Evolutionary conservation across 2,797 vertebrate genomes (phyloP).

Genomic region (Coreius guichenoti): DNA sequence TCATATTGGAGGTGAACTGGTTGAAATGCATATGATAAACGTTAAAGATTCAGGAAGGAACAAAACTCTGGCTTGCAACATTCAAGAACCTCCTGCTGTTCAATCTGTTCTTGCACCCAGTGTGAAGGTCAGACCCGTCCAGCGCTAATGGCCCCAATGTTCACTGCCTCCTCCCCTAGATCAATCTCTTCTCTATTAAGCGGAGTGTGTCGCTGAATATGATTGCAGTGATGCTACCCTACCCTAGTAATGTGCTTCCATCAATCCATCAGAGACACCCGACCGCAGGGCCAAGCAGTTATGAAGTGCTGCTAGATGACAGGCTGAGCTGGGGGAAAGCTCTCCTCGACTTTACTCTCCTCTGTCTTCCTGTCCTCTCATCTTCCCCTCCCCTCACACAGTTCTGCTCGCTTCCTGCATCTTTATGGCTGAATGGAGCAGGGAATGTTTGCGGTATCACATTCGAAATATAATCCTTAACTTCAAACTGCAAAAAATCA

Average conservation of each 20-base stretch:
- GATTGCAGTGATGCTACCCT: slow-evolving; percentile 81
- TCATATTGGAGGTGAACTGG: not conserved
- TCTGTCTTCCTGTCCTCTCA: slow-evolving; percentile 59
- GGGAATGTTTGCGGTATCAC: not conserved
- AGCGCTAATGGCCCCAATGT: slow-evolving; percentile 73
- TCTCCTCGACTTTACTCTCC: slow-evolving; percentile 53
- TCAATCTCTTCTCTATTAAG: slow-evolving; percentile 85
- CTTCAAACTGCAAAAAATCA: not conserved
- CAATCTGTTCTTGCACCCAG: slow-evolving; percentile 64
- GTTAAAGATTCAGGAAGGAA: not conserved
- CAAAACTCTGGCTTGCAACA: not conserved
- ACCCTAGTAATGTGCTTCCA: slow-evolving; percentile 81
- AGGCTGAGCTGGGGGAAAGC: slow-evolving; percentile 68
- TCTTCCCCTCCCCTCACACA: slow-evolving; percentile 45
- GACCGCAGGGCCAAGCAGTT: slow-evolving; percentile 76
- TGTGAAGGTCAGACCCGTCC: slow-evolving; percentile 77
- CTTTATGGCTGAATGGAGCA: slow-evolving; percentile 5
- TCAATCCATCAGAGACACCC: slow-evolving; percentile 83
- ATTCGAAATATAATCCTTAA: not conserved
- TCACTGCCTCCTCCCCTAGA: slow-evolving; percentile 72
- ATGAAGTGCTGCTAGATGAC: slow-evolving; percentile 82
- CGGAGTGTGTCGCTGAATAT: slow-evolving; percentile 77
- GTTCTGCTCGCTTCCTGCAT: not conserved
- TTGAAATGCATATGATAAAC: not conserved
- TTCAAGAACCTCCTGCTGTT: slow-evolving; percentile 59